Evolutionary conservation across 2,113 vertebrate species (phyloP), one percentile per base, ranked within the genome.

Genomic region (Psilopsiagon aurifrons): DNA sequence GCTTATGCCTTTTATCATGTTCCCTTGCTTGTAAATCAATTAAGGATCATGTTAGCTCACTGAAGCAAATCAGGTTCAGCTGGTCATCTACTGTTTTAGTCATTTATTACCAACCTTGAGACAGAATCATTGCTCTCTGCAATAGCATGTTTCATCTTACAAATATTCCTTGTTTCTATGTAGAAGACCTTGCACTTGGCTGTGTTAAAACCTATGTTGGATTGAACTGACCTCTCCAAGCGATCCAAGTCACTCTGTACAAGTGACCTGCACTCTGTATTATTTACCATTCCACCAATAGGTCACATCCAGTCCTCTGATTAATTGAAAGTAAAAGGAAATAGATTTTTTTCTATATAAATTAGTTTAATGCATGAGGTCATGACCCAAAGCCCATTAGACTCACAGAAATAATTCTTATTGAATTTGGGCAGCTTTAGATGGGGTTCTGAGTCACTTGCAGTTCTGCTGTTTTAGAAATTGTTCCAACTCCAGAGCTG

Each of bases 301-400:
- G 64, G 75, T 94, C 92, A 88, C 41, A 78, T 29, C 37, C 24
- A 64, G 62, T 69, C 84, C 51, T 86, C 80, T 90, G 60, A 94
- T 91, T 93, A 93, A 94, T 92, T 96, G 78, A 92, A 93, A 96
- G 77, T 89, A 92, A 96, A 96, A 97, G 93, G 91, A 94, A 91
- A 92, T 91, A 94, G 91, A 94, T 90, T 95, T 90, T 87, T 89
- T 86, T 90, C 71, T 52, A 51, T 88, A 91, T 91, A 92, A 97
- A 93, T 92, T 94, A 92, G 63, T 92, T 94, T 93, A 95, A 96
- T 95, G 90, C 88, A 59, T 17, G 39, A 95, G 92, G 85, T 20
- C 81, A 51, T 86, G 85, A 93, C 92, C 88, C 59, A 94, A 96
- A 96, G 64, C 85, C 92, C 82, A 96, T 96, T 95, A 95, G 77